Evolutionary conservation across 2,888 invertebrate genomes (phyloP), one percentile per base, ranked within the genome.

Genomic region (Nudaria mundana): DNA sequence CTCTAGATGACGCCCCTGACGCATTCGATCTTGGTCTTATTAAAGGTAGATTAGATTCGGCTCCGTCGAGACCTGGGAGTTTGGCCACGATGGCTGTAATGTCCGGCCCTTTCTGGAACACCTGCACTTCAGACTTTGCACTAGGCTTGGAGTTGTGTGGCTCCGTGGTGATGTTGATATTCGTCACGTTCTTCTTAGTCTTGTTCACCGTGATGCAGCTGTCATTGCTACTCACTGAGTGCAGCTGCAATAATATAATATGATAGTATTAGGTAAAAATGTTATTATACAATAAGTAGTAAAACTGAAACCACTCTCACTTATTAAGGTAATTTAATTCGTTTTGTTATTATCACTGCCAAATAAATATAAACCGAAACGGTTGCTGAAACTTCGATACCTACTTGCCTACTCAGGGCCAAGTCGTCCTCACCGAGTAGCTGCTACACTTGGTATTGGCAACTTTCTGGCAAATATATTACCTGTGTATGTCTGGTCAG

Each of bases 41-140:
- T 32, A 89, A 64, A 0, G 89, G 89, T 47, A 88, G 60, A 49
- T 81, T 80, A 8, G 71, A 52, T 50, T 66, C 90, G 49, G 59
- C 76, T 55, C 81, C 79, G 43, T 91, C 91, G 7, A 92, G 69
- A 3, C 91, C 91, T 0, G 92, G 91, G 22, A 92, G 74, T 63
- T 91, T 91, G 1, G 91, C 92, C 0, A 94, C 92, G 12, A 95
- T 79, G 0, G 94, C 92, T 1, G 94, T 94, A 15, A 95, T 93
- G 65, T 94, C 95, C 18, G 94, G 94, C 0, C 95, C 95, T 61
- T 95, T 93, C 74, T 95, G 95, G 68, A 93, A 95, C 30, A 95
- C 92, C 66, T 92, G 82, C 37, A 90, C 87, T 66, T 92, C 90
- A 4, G 86, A 79, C 44, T 90, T 90, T 32, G 89, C 81, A 30